phyloP scores from a whole-genome alignment of 2,888 invertebrate genomes.

The Trisateles emortualis region DNA sequence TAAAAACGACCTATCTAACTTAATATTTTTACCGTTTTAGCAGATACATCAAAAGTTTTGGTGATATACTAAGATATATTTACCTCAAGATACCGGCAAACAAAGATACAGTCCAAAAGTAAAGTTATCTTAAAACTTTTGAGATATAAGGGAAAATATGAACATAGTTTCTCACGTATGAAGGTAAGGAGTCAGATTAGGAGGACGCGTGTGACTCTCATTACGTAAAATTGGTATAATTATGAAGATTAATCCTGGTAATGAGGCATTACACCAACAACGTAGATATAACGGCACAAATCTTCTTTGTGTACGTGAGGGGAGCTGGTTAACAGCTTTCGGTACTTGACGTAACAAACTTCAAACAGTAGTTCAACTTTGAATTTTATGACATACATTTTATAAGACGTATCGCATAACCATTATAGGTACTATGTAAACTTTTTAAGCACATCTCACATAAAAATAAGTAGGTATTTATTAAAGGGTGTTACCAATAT shows the following conservation, averaged over 20 bases:
- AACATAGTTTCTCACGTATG: constrained; percentile 46
- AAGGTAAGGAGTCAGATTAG: constrained; percentile 54
- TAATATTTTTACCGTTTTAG: constrained; percentile 27
- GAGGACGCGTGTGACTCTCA: constrained; percentile 53
- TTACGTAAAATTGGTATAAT: constrained; percentile 58
- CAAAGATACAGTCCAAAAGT: constrained; percentile 33
- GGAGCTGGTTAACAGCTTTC: constrained; percentile 42
- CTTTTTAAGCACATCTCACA: background rate
- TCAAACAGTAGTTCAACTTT: constrained; percentile 42
- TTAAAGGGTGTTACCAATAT: background rate
- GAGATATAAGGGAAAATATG: constrained; percentile 39
- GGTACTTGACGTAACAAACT: constrained; percentile 22
- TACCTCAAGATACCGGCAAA: constrained; percentile 29
- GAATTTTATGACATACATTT: constrained; percentile 30
- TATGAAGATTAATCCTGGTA: constrained; percentile 61
- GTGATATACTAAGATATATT: constrained; percentile 24
- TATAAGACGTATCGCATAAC: constrained; percentile 23
- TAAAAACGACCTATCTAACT: too few relatives aligned
- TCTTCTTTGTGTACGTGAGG: constrained; percentile 52
- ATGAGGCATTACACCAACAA: constrained; percentile 54
- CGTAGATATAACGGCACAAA: constrained; percentile 46
- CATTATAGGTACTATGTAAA: background rate
- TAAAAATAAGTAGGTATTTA: background rate
- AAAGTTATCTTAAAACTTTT: constrained; percentile 37
- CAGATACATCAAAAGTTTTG: constrained; percentile 32